Percentiles rank a stretch among this genome's conserved stretches.
These are phyloP conservation scores for Amblyopsis rosae DNA, from an alignment of 2,113 vertebrate genomes.

Conservation along the genomic window DNA sequence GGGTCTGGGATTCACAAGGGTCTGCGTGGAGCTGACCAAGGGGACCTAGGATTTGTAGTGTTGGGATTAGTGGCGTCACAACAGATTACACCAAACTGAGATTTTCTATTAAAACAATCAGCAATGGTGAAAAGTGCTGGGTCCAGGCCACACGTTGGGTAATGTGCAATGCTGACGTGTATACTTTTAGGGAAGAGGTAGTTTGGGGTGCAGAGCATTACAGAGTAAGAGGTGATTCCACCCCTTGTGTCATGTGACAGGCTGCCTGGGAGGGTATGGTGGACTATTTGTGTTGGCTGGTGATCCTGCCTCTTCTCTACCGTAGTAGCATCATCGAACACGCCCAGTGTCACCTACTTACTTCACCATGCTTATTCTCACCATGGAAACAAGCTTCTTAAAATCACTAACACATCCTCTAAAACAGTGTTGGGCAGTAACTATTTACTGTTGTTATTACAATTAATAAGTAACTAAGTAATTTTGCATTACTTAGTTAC, in stretches of 20 bases:
- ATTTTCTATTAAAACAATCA: constrained; percentile 76
- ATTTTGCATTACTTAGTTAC: too few species aligned
- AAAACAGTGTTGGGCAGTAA: too few species aligned
- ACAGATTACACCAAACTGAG: constrained; percentile 79
- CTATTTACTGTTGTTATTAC: too few species aligned
- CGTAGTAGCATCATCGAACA: too few species aligned
- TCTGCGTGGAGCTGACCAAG: constrained; percentile 48
- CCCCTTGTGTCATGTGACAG: constrained; percentile 22
- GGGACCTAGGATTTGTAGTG: constrained; percentile 76
- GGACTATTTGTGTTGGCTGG: too few species aligned
- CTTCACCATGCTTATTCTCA: too few species aligned
- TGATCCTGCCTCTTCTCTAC: too few species aligned
- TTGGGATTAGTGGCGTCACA: constrained; percentile 87
- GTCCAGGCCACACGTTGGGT: constrained; percentile 9
- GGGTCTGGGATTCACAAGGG: constrained; percentile 35
- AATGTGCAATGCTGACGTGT: constrained; percentile 44
- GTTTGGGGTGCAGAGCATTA: not conserved
- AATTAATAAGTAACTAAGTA: too few species aligned
- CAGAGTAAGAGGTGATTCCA: constrained; percentile 23
- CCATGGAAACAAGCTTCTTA: too few species aligned
- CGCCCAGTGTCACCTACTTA: too few species aligned
- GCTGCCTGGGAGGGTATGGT: too few species aligned
- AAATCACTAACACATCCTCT: too few species aligned
- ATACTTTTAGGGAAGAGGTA: constrained; percentile 32
- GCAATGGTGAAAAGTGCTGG: constrained; percentile 17